Conservation (phyloP, 1,140 invertebrate species). For the Papilio aristodemus region DNA sequence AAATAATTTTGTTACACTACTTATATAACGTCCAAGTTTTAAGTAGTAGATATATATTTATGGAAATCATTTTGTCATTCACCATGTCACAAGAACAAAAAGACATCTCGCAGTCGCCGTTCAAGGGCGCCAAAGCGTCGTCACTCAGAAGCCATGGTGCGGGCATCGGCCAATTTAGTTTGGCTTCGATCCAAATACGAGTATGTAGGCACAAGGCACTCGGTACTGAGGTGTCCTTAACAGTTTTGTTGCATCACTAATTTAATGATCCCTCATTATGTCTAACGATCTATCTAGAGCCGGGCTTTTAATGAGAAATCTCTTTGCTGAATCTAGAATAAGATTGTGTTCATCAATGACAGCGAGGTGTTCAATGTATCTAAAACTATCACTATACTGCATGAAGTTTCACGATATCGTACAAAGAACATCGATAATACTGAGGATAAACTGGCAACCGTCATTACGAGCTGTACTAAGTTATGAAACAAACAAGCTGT, state of each 20-base stretch:
- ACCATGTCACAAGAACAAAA: background rate
- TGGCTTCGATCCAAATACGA: conserved; percentile 23
- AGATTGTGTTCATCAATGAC: no score
- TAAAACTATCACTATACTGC: no score
- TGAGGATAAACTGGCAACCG: background rate
- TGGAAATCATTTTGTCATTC: background rate
- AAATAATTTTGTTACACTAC: no score
- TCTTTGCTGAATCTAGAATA: background rate
- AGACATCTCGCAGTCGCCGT: background rate
- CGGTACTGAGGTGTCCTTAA: conserved; percentile 15
- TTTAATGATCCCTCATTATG: conserved; percentile 27
- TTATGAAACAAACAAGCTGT: conserved; percentile 15
- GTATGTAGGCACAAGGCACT: background rate
- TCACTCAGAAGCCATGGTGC: conserved; percentile 6
- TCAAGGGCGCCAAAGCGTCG: conserved; percentile 27
- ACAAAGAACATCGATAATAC: background rate
- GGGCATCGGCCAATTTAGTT: conserved; percentile 19
- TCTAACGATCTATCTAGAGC: background rate
- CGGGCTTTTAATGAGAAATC: conserved; percentile 12
- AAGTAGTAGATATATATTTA: background rate
- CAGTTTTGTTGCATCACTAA: conserved; percentile 13
- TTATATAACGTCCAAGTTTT: background rate
- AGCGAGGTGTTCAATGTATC: no score
- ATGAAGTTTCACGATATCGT: no score
- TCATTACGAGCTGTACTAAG: background rate